Percentiles rank a stretch among this genome's conserved stretches.
phyloP scores from a whole-genome alignment of 1,140 invertebrate species.

The Drosophila rhopaloa region DNA sequence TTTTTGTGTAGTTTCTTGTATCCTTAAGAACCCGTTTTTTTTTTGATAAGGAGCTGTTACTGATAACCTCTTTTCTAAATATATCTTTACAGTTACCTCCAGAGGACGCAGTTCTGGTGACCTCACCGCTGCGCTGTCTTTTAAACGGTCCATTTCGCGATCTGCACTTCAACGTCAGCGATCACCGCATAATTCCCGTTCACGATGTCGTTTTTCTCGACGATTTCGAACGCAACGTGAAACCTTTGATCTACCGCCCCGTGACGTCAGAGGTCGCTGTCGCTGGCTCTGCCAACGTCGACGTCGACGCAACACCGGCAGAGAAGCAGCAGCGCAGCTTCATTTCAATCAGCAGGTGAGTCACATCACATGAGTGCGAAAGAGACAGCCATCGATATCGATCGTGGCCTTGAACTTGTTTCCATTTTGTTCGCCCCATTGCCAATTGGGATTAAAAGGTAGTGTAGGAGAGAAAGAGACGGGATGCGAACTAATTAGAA shows the following conservation, averaged over 20 bases:
- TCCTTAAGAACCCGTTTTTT: too few species aligned
- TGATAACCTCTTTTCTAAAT: too few species aligned
- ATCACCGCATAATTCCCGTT: slow-evolving; percentile 74
- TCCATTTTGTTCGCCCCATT: not conserved
- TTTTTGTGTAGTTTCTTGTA: too few species aligned
- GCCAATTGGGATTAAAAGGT: slow-evolving; percentile 8
- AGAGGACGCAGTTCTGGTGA: slow-evolving; percentile 48
- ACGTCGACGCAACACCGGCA: slow-evolving; percentile 16
- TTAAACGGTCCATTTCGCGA: slow-evolving; percentile 76
- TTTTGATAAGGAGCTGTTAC: too few species aligned
- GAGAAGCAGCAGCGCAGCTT: slow-evolving; percentile 16
- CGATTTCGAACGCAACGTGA: slow-evolving; percentile 71
- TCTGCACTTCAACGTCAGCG: slow-evolving; percentile 65
- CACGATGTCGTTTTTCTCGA: slow-evolving; percentile 80
- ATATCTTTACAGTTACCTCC: slow-evolving; percentile 59
- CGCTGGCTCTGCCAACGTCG: slow-evolving; percentile 1
- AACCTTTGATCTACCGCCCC: slow-evolving; percentile 75
- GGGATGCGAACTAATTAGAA: slow-evolving; percentile 1
- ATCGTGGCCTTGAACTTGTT: slow-evolving; percentile 65
- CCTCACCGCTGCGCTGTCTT: slow-evolving; percentile 72
- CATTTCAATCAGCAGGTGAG: slow-evolving; percentile 51
- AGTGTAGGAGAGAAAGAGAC: too few species aligned
- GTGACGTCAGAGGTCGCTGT: slow-evolving; percentile 50
- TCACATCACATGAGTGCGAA: slow-evolving; percentile 21
- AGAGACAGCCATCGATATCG: slow-evolving; percentile 10